Base-by-base conservation (phyloP, 2,888 invertebrate genomes). In the Tetragonisca angustula region DNA sequence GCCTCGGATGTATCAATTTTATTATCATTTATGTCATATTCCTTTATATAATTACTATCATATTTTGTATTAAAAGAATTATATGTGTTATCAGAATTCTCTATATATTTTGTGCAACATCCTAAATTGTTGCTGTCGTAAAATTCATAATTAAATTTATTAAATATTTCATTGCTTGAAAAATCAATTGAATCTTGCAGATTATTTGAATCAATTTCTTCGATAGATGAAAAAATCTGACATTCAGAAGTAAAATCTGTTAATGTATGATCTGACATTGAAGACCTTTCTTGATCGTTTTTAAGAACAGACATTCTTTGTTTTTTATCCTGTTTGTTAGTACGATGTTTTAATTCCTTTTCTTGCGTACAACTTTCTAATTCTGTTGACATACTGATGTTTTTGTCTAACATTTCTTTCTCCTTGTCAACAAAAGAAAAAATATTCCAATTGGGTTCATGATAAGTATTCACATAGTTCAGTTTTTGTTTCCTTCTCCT, bases 401-500 rank as follows among this genome's bases (percentile, higher is more conserved):
- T 59, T 13, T 59, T 9, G 13, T 43, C 27, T 21, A n/a, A 62
- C 4, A 13, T 27, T 54, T 43, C n/a, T 4, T 61, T 36, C 19
- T 64, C 13, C 1, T 73, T 50, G 24, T 81, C 67, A 27, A 62
- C 6, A 21, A 36, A 27, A 4, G 68, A 67, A 21, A 24, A 17
- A 5, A 71, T 56, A 43, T 50, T 56, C 72, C 36, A 56, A 32
- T 67, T 54, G 21, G 67, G 24, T 32, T 84, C 79, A 1, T 83
- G 64, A 49, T 56, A 61, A 11, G 52, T 6, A 11, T 76, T 54
- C 1, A 49, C 27, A 19, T 64, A 79, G 61, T n/a, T 76, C 50
- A 86, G 54, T n/a, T 82, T 32, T 61, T 89, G 87, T 59, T 89
- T 89, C 17, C 84, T 84, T 67, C 62, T 81, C 43, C 17, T 74